Base-by-base conservation (phyloP, 2,797 vertebrate species). In the Varecia variegata region DNA sequence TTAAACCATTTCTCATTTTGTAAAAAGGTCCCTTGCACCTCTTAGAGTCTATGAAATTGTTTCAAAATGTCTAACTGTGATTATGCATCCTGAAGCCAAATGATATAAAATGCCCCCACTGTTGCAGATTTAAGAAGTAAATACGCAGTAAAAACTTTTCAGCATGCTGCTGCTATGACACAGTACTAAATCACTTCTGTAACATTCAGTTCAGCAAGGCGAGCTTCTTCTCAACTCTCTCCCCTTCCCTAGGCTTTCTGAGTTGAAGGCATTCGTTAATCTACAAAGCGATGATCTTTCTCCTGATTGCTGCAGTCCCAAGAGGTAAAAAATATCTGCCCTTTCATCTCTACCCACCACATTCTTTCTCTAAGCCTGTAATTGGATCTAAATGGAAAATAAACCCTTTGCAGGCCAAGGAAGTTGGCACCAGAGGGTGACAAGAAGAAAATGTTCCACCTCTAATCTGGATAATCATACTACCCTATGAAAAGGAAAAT, bases 341-440 rank as follows among this genome's bases (percentile, higher is more conserved):
- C 96, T 97, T 97, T 97, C 97, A 97, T 97, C 96, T 97, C 82
- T 76, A 65, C 73, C 84, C 89, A 96, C 38, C 35, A 45, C 93
- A 96, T 96, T 95, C 95, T 92, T 97, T 94, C 93, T 93, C 85
- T 97, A 95, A 98, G 97, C 95, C 94, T 96, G 96, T 95, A 97
- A 97, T 56, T 95, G 92, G 95, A 97, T 96, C 96, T 97, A 89
- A 91, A 93, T 91, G 97, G 96, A 97, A 97, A 97, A 94, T 87
- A 92, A 87, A 89, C 71, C 65, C 92, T 93, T 86, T 81, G 60
- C 76, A 85, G 79, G 93, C 93, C 74, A 94, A 88, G 67, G 71
- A 96, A 92, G 95, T 89, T 97, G 96, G 95, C 96, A 68, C 71
- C 21, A 25, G 76, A 20, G 50, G 30, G 88, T 90, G 95, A 74